These are phyloP conservation scores for Drosophila lowei DNA, from an alignment of 1,140 invertebrate genomes.

Conservation along the genomic window DNA sequence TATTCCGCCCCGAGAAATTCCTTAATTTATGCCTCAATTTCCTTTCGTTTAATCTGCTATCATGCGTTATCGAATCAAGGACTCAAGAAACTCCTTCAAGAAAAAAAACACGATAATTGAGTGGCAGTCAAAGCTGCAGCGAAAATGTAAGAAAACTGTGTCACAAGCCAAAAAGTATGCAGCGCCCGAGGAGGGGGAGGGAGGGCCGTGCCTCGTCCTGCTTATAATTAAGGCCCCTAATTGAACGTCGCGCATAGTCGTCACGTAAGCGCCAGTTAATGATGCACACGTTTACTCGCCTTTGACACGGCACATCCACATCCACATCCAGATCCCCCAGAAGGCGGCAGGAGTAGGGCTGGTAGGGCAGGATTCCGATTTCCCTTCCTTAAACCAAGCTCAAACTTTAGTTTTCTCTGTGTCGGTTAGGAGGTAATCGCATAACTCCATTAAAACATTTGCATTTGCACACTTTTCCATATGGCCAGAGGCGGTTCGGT, in stretches of 20 bases:
- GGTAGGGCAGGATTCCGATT: too few species aligned
- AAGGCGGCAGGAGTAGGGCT: too few species aligned
- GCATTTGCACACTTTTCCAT: slow-evolving; percentile 11
- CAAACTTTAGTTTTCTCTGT: slow-evolving; percentile 31
- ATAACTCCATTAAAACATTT: slow-evolving; percentile 60
- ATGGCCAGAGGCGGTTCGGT: slow-evolving; percentile 4
- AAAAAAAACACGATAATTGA: slow-evolving; percentile 50
- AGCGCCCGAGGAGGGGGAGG: background rate
- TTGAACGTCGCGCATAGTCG: slow-evolving; percentile 54
- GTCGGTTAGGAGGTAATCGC: slow-evolving; percentile 37
- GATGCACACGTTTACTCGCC: slow-evolving; percentile 68
- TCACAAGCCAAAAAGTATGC: slow-evolving; percentile 47
- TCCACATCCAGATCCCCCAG: background rate
- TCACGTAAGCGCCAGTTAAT: slow-evolving; percentile 70
- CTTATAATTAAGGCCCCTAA: slow-evolving; percentile 73
- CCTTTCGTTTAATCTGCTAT: slow-evolving; percentile 6
- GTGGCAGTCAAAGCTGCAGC: slow-evolving; percentile 4
- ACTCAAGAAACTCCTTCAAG: background rate
- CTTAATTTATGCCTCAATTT: background rate
- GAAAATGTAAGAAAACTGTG: slow-evolving; percentile 48
- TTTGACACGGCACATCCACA: slow-evolving; percentile 61
- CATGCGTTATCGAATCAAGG: slow-evolving; percentile 22
- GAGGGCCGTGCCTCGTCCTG: background rate
- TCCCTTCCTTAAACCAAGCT: slow-evolving; percentile 11
- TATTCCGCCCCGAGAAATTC: background rate